Conservation (phyloP, 1,140 invertebrate genomes). For the Neotoxoptera formosana region DNA sequence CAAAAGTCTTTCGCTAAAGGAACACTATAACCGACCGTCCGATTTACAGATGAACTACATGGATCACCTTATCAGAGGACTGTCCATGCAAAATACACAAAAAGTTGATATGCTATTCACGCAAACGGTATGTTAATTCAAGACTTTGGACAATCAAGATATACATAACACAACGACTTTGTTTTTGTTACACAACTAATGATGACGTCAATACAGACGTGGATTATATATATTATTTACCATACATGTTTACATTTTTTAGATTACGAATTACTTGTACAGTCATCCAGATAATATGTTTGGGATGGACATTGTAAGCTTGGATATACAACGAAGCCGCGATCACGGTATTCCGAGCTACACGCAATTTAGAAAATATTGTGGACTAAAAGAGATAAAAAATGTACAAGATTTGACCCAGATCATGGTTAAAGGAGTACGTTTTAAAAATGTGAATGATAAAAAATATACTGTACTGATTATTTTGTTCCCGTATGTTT, state of each 20-base stretch:
- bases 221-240: neutral
- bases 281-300: conserved; percentile 59
- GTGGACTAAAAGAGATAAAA: conserved; percentile 70
- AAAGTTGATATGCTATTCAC: conserved; percentile 69
- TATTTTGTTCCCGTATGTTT: neutral
- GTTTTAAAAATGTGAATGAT: conserved; percentile 29
- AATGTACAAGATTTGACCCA: conserved; percentile 69
- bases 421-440: conserved; percentile 68
- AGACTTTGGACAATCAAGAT: neutral
- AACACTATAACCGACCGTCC: conserved; percentile 70
- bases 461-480: neutral
- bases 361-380: conserved; percentile 78
- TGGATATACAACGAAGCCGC: conserved; percentile 81
- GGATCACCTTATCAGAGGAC: conserved; percentile 72
- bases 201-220: neutral
- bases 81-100: conserved; percentile 74
- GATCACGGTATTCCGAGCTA: conserved; percentile 92
- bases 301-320: conserved; percentile 74
- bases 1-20: conserved; percentile 65
- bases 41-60: conserved; percentile 68
- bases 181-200: neutral
- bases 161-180: neutral
- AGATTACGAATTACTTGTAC: conserved; percentile 65
- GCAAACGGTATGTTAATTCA: conserved; percentile 57
- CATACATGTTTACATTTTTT: conserved; percentile 2